phyloP scores from a whole-genome alignment of 2,797 vertebrate species.

The Sebastes iracundus region DNA sequence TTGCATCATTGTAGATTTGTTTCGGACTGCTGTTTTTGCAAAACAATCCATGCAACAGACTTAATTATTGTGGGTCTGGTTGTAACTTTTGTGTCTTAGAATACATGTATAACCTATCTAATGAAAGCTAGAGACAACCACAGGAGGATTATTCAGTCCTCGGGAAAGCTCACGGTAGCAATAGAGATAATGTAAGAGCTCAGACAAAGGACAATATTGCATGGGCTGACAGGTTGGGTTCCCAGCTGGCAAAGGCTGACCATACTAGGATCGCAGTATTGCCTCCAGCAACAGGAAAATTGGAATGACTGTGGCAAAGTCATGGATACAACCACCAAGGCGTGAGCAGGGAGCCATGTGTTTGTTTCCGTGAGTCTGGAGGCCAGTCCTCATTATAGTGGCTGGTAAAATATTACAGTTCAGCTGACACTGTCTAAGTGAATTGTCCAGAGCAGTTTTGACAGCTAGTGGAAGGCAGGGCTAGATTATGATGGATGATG shows the following conservation, averaged over 20 bases:
- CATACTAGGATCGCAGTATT: slow-evolving; percentile 59
- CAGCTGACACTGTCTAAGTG: slow-evolving; percentile 79
- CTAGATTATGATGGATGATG: slow-evolving; percentile 82
- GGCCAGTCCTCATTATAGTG: slow-evolving; percentile 76
- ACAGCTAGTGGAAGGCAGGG: slow-evolving; percentile 75
- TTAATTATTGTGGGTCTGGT: background rate
- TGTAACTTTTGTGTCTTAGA: background rate
- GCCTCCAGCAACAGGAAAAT: slow-evolving; percentile 70
- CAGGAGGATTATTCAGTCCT: slow-evolving; percentile 49
- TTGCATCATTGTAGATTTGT: background rate
- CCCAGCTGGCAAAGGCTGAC: slow-evolving; percentile 71
- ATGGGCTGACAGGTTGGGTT: slow-evolving; percentile 62
- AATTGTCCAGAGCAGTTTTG: slow-evolving; percentile 79
- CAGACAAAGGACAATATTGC: slow-evolving; percentile 65
- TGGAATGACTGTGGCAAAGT: slow-evolving; percentile 76
- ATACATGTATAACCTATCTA: background rate
- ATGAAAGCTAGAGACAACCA: slow-evolving; percentile 30
- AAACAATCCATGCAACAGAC: background rate
- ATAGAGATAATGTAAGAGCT: slow-evolving; percentile 54
- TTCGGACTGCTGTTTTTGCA: background rate
- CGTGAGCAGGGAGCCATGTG: slow-evolving; percentile 70
- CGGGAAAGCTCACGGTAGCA: slow-evolving; percentile 28
- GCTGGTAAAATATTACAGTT: slow-evolving; percentile 79
- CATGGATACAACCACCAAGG: slow-evolving; percentile 69
- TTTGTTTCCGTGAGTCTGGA: slow-evolving; percentile 72